Base-by-base conservation (phyloP, 64 coral and sea anemone species). In the Hydrozoanthus tunicans region DNA sequence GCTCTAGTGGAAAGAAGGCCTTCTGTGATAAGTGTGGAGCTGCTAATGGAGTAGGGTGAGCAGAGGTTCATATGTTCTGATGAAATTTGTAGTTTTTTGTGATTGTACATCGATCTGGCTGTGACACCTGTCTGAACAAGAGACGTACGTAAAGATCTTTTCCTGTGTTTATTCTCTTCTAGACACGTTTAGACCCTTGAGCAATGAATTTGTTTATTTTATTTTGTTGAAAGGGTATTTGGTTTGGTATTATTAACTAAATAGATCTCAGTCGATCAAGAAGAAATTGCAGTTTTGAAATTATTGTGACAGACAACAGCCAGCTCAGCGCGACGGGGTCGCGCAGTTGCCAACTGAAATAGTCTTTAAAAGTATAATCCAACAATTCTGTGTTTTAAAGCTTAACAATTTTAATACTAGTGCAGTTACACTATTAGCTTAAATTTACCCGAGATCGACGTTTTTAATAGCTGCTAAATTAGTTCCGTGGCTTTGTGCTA, bases 21-120 rank as follows among this genome's bases (percentile, higher is more conserved):
- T 90, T 92, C 11, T 97, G 95, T 90, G 90, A 94, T 65, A 82
- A 94, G 25, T 94, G 95, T 55, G 71, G 60, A 60, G 88, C 92
- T 89, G 66, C 68, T 26, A 79, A 90, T 65, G 79, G 77, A 27
- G 70, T 56, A 51, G 70, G 84, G 84, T 88, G 68, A 88, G 84
- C 73, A 74, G 60, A 88, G 12, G 74, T 74, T 1, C 53, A 4
- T 20, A 20, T 52, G 56, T 74, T 88, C n/a, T 60, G 81, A 1
- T 59, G 11, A 9, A 69, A 56, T 32, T 86, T 72, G 20, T 61
- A 11, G 15, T 70, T 8, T 20, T 10, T 53, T 60, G 55, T 75
- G 59, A 73, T 13, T 14, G 54, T 74, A 60, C 68, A 14, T 56
- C 56, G 6, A 43, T 71, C 82, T 25, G 1, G 3, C 4, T 23